Conservation (phyloP, 2,797 vertebrate species). For the Clarias laeviceps region DNA sequence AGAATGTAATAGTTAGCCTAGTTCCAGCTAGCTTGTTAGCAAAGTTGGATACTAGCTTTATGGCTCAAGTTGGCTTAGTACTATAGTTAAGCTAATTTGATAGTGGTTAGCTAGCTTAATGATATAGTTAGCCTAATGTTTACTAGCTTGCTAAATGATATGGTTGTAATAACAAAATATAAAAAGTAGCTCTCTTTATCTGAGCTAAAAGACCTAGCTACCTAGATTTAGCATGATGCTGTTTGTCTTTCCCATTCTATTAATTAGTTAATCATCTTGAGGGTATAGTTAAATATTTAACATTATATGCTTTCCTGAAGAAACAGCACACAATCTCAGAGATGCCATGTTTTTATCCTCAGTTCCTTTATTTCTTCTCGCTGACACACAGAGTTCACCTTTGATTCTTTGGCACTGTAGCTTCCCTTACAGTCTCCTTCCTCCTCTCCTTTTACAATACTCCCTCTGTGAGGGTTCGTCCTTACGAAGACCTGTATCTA, state of each 20-base stretch:
- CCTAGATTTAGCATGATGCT: not conserved
- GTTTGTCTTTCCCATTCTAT: not conserved
- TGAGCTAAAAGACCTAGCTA: not conserved
- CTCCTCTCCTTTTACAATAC: slow-evolving; percentile 1
- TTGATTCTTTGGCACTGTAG: not conserved
- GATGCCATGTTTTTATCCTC: not conserved
- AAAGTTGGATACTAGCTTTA: not conserved
- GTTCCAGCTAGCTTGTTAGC: not conserved
- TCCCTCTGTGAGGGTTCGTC: slow-evolving; percentile 24
- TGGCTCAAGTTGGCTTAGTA: not conserved
- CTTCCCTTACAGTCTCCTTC: not conserved
- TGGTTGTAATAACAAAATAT: not conserved
- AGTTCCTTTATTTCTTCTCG: not conserved
- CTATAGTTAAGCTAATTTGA: not conserved
- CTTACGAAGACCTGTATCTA: slow-evolving; percentile 5
- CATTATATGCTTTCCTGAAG: not conserved
- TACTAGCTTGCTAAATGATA: not conserved
- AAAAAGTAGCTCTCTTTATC: not conserved
- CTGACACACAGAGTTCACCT: not conserved
- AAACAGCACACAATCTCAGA: not conserved
- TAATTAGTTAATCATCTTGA: not conserved
- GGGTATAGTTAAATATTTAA: not conserved
- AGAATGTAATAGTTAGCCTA: not conserved
- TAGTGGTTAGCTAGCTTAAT: not conserved
- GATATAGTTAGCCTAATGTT: not conserved